Evolutionary conservation across 2,888 invertebrate species (phyloP), one percentile per base, ranked within the genome.

Genomic region (Holacanthella duospinosa): DNA sequence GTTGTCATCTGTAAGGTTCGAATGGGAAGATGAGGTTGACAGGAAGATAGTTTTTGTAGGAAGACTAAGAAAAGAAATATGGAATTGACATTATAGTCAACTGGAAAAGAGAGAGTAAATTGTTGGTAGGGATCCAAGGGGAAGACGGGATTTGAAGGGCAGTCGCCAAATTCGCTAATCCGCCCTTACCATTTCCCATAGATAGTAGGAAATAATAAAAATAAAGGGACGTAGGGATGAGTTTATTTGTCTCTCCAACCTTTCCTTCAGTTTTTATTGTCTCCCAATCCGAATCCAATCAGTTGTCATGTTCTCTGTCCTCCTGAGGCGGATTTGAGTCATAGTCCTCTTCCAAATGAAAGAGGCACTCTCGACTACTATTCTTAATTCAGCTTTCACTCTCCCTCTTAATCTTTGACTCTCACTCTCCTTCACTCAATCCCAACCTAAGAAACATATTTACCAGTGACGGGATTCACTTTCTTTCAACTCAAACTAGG

Each of bases 221-320:
- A n/a, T n/a, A n/a, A n/a, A n/a, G n/a, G n/a, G n/a, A n/a, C n/a
- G n/a, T n/a, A n/a, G n/a, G n/a, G n/a, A n/a, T n/a, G n/a, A n/a
- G n/a, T n/a, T n/a, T n/a, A n/a, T n/a, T n/a, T n/a, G n/a, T n/a
- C n/a, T n/a, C n/a, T n/a, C n/a, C n/a, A n/a, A n/a, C n/a, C n/a
- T n/a, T n/a, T n/a, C n/a, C n/a, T n/a, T n/a, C n/a, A n/a, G n/a
- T n/a, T n/a, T n/a, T n/a, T n/a, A n/a, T n/a, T n/a, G n/a, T n/a
- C n/a, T n/a, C n/a, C n/a, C n/a, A n/a, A n/a, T 66, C 65, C 68
- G 64, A 67, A 67, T 67, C 67, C 69, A 67, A 69, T 69, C 67
- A 67, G 62, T 69, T 67, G 67, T 69, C 69, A 66, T 64, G 64
- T 63, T 68, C 43, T 48, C n/a, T n/a, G n/a, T n/a, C n/a, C n/a